These are phyloP conservation scores for Galemys pyrenaicus DNA, from an alignment of 2,113 vertebrate species.

Conservation along the genomic window DNA sequence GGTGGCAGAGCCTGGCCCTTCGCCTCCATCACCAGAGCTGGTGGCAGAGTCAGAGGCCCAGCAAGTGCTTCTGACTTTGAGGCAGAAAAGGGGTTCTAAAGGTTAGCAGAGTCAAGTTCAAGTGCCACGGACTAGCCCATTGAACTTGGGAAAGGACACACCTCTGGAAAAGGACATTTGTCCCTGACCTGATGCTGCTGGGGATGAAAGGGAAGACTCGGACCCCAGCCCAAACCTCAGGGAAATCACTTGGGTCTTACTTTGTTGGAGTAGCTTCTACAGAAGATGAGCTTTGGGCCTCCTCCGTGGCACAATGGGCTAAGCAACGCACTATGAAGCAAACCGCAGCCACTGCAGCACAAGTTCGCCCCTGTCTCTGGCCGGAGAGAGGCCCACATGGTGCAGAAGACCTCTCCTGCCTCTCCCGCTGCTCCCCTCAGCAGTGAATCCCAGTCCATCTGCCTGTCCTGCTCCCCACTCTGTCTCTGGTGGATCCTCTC, in stretches of 20 bases:
- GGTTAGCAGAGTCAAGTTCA: neutral
- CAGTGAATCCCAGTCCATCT: no score
- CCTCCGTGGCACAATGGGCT: no score
- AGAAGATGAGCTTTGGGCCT: neutral
- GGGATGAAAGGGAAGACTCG: neutral
- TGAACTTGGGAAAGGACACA: neutral
- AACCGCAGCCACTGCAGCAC: no score
- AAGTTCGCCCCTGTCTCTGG: no score
- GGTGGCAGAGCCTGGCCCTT: neutral
- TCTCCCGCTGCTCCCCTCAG: no score
- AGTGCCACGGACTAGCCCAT: neutral
- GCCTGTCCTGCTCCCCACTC: no score
- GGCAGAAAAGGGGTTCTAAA: neutral
- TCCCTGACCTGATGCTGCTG: accelerated
- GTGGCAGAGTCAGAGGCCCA: neutral
- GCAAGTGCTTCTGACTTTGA: neutral
- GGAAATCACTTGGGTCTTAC: accelerated
- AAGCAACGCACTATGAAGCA: no score
- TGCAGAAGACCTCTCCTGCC: no score
- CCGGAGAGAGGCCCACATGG: no score
- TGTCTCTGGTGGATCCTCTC: no score
- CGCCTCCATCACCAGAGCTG: neutral
- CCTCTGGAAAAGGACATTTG: neutral
- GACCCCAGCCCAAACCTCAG: accelerated
- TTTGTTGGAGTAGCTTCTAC: neutral